Conservation (phyloP, 2,888 invertebrate species). For the Andrena dorsata region DNA sequence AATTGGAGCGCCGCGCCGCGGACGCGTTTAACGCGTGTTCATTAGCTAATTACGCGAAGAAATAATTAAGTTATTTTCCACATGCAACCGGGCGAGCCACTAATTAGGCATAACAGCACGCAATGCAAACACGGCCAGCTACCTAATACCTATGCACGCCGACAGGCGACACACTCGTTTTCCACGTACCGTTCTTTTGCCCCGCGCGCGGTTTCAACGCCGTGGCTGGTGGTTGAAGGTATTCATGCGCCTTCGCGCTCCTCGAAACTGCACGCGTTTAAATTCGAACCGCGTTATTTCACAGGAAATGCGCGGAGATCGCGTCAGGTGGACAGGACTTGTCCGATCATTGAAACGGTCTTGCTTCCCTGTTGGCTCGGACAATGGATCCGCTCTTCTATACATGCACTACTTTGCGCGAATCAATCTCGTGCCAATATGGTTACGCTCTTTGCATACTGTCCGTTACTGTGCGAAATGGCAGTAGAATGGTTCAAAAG, state of each 20-base stretch:
- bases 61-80: slow-evolving; percentile 55
- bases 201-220: slow-evolving; percentile 2
- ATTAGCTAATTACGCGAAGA: slow-evolving; percentile 48
- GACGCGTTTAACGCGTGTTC: slow-evolving; percentile 37
- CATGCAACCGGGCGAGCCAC: slow-evolving; percentile 41
- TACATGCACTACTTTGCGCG: not conserved
- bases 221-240: not conserved
- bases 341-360: not conserved
- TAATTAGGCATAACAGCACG: slow-evolving; percentile 60
- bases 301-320: too few species aligned
- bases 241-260: not conserved
- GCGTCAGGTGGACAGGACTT: too few species aligned
- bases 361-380: not conserved
- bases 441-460: too few species aligned
- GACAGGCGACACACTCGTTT: slow-evolving; percentile 34
- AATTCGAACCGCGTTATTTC: too few species aligned
- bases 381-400: not conserved
- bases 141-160: not conserved
- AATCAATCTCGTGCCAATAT: not conserved
- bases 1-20: not conserved
- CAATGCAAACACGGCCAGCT: slow-evolving; percentile 41
- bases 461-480: too few species aligned
- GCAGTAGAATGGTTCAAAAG: too few species aligned
- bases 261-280: not conserved
- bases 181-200: slow-evolving; percentile 22